These are phyloP conservation scores for Patella depressa DNA, from an alignment of 2,888 invertebrate species.

Conservation along the genomic window DNA sequence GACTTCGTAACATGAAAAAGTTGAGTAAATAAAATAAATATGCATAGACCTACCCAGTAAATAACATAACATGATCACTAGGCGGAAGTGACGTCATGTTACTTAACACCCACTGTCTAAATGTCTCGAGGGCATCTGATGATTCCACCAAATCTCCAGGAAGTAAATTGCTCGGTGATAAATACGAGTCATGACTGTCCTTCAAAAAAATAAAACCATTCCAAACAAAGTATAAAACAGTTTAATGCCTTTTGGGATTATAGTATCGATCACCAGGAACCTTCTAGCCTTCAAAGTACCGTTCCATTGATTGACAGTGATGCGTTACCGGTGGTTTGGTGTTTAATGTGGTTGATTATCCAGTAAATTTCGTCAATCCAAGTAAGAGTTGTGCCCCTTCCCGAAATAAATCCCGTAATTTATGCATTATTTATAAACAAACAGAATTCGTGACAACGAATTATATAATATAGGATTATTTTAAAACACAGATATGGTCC, in stretches of 20 bases:
- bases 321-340: too few relatives aligned
- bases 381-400: too few relatives aligned
- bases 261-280: too few relatives aligned
- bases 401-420: too few relatives aligned
- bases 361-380: too few relatives aligned
- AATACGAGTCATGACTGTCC: constrained; percentile 30
- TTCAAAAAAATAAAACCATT: background rate
- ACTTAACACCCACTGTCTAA: constrained; percentile 35
- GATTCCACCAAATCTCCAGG: constrained; percentile 36
- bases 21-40: background rate
- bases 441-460: background rate
- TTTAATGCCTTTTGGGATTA: background rate
- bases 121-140: constrained; percentile 38
- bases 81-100: constrained; percentile 32
- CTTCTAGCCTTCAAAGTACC: too few relatives aligned
- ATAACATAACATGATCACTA: constrained; percentile 43
- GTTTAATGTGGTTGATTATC: too few relatives aligned
- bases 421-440: background rate
- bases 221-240: background rate
- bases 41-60: constrained; percentile 35
- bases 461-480: background rate
- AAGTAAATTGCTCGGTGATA: constrained; percentile 17
- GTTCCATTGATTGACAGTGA: too few relatives aligned
- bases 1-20: too few relatives aligned
- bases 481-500: background rate